phyloP scores from a whole-genome alignment of 2,113 vertebrate species.

The Sphyrna mokarran region DNA sequence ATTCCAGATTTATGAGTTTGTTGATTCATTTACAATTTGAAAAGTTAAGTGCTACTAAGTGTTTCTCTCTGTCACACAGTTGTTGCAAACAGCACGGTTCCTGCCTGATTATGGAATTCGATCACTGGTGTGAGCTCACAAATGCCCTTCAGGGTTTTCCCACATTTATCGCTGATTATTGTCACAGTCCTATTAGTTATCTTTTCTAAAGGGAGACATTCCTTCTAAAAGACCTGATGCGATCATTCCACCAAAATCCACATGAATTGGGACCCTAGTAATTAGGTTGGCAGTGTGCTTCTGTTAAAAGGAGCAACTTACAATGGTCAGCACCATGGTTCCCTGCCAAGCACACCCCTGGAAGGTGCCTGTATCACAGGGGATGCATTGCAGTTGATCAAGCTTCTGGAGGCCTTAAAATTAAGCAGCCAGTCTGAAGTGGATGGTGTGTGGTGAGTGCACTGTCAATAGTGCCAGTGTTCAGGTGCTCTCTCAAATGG shows the following conservation, averaged over 20 bases:
- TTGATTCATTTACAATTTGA: constrained; percentile 22
- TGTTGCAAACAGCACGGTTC: not conserved
- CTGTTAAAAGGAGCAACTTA: not conserved
- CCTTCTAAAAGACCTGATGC: not conserved
- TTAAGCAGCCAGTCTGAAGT: no score
- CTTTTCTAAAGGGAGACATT: not conserved
- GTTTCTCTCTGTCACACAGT: not conserved
- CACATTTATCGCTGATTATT: not conserved
- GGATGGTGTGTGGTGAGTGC: no score
- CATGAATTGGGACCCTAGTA: not conserved
- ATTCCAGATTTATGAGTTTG: not conserved
- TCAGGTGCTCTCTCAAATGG: no score
- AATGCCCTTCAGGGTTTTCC: not conserved
- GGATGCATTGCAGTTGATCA: not conserved
- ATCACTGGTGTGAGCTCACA: not conserved
- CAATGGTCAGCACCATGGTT: not conserved
- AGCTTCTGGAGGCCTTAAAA: no score
- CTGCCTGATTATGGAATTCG: not conserved
- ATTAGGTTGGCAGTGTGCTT: not conserved
- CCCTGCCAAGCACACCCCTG: not conserved
- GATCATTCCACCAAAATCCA: not conserved
- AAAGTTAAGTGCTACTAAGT: not conserved
- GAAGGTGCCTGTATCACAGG: not conserved
- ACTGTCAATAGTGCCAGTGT: no score
- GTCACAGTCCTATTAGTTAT: not conserved